phyloP scores from a whole-genome alignment of 1,140 invertebrate genomes.

The Habropoda laboriosa region DNA sequence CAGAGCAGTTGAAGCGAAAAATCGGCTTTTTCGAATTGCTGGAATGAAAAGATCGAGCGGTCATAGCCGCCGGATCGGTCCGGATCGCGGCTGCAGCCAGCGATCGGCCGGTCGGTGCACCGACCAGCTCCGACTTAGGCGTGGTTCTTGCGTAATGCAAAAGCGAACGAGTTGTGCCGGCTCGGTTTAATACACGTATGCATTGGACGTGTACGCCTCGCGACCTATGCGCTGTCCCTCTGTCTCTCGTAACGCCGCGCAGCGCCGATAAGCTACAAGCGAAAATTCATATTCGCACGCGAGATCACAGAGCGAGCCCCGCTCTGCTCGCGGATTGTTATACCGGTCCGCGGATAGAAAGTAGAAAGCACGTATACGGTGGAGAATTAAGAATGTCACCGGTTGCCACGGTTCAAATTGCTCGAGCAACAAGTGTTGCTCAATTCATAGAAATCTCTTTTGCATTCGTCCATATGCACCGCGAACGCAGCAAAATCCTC shows the following conservation, averaged over 20 bases:
- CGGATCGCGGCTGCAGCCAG: constrained; percentile 17
- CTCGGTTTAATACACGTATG: constrained; percentile 62
- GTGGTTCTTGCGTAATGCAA: constrained; percentile 81
- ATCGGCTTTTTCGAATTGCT: background rate
- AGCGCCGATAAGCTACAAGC: constrained; percentile 31
- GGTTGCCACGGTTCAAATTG: too few species aligned
- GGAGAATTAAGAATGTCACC: background rate
- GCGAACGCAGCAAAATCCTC: background rate
- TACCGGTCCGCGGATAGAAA: constrained; percentile 46
- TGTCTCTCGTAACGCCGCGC: constrained; percentile 41
- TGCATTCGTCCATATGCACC: too few species aligned
- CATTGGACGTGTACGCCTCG: constrained; percentile 35
- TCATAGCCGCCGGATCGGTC: constrained; percentile 4
- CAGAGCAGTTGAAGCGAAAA: background rate
- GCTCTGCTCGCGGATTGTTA: constrained; percentile 37
- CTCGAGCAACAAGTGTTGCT: background rate
- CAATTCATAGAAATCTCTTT: too few species aligned
- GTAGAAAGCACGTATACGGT: constrained; percentile 53
- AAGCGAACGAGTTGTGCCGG: constrained; percentile 74
- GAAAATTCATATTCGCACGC: constrained; percentile 61
- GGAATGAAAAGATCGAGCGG: constrained; percentile 10
- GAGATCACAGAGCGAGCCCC: constrained; percentile 39
- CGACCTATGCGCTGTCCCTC: constrained; percentile 35
- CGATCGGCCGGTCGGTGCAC: constrained; percentile 54
- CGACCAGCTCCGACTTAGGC: constrained; percentile 73